Base-by-base conservation (phyloP, 35 echinoderm and acorn worm genomes). In the Lytechinus variegatus region DNA sequence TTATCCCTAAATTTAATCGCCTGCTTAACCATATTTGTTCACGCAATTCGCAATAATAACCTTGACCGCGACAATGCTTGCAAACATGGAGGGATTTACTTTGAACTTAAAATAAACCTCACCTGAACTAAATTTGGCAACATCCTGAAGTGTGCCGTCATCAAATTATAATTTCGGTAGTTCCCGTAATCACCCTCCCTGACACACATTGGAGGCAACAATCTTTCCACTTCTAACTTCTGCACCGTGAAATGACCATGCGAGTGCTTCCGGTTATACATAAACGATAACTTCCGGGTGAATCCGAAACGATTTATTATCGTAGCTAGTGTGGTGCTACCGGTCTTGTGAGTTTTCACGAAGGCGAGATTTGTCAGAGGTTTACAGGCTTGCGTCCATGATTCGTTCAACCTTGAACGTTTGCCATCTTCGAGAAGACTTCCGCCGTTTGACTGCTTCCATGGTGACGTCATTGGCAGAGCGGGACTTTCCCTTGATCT, bases 271-370 rank as follows among this genome's bases (percentile, higher is more conserved):
- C 52, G 9, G 56, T 92, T 96, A 33, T 92, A 92, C 24, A 96
- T 54, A 54, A 96, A 96, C 3, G 96, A 96, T 9, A 95, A 24
- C 27, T 91, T 87, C 13, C 94, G 86, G 61, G 9, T 52, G 54
- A 87, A 96, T 21, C 96, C 96, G 71, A 89, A 96, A 0, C 96
- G 44, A 57, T 96, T 94, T 6, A 96, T 87, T 12, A 97, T 93
- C 19, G 94, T 91, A 8, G 87, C 54, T 52, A 97, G 21, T 11
- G 96, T 97, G 12, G 96, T 97, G 52, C 94, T 95, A 9, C 94
- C 96, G 4, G 96, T 97, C 58, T 97, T 97, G 89, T 97, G 96
- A 2, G 96, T 97, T 87, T 97, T 97, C 52, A 97, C 95, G 94
- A 92, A 95, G 9, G 92, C 96, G 28, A 95, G 52, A 14, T 92